These are phyloP conservation scores for Maconellicoccus hirsutus DNA, from an alignment of 1,140 invertebrate genomes.

Conservation along the genomic window DNA sequence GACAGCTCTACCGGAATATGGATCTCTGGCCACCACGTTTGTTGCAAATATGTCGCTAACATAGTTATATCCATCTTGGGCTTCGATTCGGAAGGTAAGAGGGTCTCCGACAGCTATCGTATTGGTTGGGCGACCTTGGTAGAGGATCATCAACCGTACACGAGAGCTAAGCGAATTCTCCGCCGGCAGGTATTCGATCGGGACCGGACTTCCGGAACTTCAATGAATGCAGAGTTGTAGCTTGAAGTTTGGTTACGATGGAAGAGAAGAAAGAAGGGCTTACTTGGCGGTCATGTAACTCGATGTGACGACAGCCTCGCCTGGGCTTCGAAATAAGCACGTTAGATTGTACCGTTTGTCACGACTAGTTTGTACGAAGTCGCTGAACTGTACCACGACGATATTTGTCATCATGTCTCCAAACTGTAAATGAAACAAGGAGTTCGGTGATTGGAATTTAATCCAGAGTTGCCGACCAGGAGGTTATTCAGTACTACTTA, in stretches of 20 bases:
- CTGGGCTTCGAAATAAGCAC: slow-evolving; percentile 76
- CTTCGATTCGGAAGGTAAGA: slow-evolving; percentile 74
- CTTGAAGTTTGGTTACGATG: no score
- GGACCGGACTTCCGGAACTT: slow-evolving; percentile 72
- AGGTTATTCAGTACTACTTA: slow-evolving; percentile 33
- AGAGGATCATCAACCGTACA: slow-evolving; percentile 69
- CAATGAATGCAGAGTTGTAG: no score
- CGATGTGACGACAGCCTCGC: slow-evolving; percentile 82
- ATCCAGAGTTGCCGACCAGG: background rate
- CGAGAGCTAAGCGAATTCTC: slow-evolving; percentile 79
- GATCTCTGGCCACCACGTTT: slow-evolving; percentile 82
- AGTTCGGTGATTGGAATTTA: background rate
- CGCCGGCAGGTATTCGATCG: slow-evolving; percentile 78
- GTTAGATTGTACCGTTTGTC: slow-evolving; percentile 87
- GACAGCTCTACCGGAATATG: slow-evolving; percentile 76
- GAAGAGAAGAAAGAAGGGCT: slow-evolving; percentile 28
- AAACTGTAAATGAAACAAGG: slow-evolving; percentile 51
- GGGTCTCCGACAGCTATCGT: slow-evolving; percentile 90
- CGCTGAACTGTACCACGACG: slow-evolving; percentile 84
- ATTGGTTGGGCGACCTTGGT: slow-evolving; percentile 78
- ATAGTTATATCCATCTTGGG: slow-evolving; percentile 78
- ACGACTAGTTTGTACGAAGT: slow-evolving; percentile 77
- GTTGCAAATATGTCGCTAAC: slow-evolving; percentile 82
- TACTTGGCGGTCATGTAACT: slow-evolving; percentile 86
- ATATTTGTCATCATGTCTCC: slow-evolving; percentile 88